Conservation (phyloP, 2,888 invertebrate genomes). For the Formica aserva region DNA sequence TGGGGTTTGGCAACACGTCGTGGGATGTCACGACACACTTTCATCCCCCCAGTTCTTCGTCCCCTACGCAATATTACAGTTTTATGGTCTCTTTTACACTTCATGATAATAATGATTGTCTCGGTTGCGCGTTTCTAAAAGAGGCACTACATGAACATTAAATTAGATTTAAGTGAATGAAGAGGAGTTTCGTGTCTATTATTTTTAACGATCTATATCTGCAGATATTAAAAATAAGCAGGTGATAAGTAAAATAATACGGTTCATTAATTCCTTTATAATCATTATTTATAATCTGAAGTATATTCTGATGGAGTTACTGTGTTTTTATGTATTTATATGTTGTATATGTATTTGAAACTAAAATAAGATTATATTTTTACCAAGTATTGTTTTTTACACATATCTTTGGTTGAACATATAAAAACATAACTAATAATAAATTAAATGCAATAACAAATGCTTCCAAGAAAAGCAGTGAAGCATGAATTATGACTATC, state of each 20-base stretch:
- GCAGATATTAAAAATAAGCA: background rate
- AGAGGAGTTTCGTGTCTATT: background rate
- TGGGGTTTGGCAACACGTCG: slow-evolving; percentile 53
- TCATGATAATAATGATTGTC: slow-evolving; percentile 27
- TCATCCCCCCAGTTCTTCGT: slow-evolving; percentile 3
- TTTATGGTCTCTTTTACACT: slow-evolving; percentile 8
- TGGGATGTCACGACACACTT: slow-evolving; percentile 43
- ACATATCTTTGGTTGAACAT: background rate
- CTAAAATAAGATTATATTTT: background rate
- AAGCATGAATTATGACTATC: background rate
- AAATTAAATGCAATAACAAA: slow-evolving; percentile 17
- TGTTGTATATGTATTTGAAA: background rate
- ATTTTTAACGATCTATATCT: background rate
- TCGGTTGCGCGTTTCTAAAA: background rate
- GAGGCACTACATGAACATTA: background rate
- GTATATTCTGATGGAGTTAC: background rate
- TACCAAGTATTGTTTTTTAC: background rate
- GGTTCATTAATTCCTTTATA: background rate
- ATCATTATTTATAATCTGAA: background rate
- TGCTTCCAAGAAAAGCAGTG: background rate
- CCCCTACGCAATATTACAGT: slow-evolving; percentile 15
- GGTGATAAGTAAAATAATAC: background rate
- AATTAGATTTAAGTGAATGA: slow-evolving; percentile 23
- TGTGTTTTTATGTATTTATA: too few relatives aligned
- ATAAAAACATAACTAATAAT: slow-evolving; percentile 10